Evolutionary conservation across 2,113 vertebrate species (phyloP).

Genomic region (Tapirus terrestris): DNA sequence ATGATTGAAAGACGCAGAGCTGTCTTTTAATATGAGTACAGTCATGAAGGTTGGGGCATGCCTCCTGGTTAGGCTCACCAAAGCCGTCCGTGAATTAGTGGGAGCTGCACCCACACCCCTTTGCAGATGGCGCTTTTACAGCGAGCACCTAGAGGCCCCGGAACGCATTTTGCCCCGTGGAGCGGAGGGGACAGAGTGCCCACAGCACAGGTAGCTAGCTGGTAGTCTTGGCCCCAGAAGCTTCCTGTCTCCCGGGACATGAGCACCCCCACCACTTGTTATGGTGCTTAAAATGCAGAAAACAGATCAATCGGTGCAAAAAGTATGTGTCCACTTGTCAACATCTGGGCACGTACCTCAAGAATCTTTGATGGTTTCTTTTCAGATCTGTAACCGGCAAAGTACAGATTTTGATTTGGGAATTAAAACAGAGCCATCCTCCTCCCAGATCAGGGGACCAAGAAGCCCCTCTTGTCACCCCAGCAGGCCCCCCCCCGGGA

Average conservation of each 20-base stretch:
- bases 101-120: neutral
- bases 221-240: too few species aligned
- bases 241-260: neutral
- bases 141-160: conserved; percentile 37
- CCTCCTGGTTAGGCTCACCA: conserved; percentile 18
- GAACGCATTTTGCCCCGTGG: neutral
- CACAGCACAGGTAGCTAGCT: neutral
- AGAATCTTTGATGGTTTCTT: neutral
- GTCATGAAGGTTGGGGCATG: conserved; percentile 54
- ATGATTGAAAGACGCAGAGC: conserved; percentile 85
- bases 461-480: too few species aligned
- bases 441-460: neutral
- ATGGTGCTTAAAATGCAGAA: neutral
- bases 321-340: neutral
- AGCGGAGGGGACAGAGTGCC: neutral
- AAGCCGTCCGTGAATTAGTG: neutral
- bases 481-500: neutral
- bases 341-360: neutral
- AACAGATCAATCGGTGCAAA: conserved; percentile 17
- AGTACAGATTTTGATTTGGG: neutral
- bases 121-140: conserved; percentile 9
- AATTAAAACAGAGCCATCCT: conserved; percentile 73
- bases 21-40: conserved; percentile 77
- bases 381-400: conserved; percentile 45
- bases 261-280: neutral